Conservation (phyloP, 2,113 vertebrate species). For the Microcebus griseorufus region DNA sequence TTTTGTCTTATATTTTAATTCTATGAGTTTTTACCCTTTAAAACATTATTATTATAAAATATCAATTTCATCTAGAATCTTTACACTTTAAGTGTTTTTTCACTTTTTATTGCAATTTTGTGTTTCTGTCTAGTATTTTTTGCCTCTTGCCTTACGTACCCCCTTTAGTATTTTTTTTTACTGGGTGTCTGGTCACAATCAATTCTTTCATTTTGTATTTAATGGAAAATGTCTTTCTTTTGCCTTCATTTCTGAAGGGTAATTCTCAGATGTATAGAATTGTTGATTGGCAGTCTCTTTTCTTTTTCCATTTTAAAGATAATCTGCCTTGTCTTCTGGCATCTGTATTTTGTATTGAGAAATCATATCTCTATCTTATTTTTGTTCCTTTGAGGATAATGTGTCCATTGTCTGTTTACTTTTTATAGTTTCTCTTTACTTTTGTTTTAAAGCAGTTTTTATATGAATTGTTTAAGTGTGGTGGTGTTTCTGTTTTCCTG, state of each 20-base stretch:
- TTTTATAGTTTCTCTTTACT: neutral
- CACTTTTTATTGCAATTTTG: neutral
- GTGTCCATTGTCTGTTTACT: neutral
- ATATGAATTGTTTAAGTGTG: neutral
- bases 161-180: neutral
- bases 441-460: neutral
- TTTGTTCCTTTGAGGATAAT: neutral
- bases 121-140: neutral
- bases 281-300: neutral
- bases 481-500: neutral
- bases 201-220: neutral
- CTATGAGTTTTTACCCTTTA: neutral
- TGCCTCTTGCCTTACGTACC: neutral
- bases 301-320: neutral
- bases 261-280: neutral
- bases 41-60: neutral
- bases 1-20: neutral
- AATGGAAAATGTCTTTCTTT: neutral
- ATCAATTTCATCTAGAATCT: neutral
- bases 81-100: neutral
- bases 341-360: neutral
- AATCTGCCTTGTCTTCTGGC: neutral
- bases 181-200: neutral
- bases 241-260: neutral
- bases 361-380: neutral